A percentile compares a stretch with the other conserved stretches of the same genome.
phyloP scores from a whole-genome alignment of 2,888 invertebrate species.

The Hirtodrosophila trivittata region DNA sequence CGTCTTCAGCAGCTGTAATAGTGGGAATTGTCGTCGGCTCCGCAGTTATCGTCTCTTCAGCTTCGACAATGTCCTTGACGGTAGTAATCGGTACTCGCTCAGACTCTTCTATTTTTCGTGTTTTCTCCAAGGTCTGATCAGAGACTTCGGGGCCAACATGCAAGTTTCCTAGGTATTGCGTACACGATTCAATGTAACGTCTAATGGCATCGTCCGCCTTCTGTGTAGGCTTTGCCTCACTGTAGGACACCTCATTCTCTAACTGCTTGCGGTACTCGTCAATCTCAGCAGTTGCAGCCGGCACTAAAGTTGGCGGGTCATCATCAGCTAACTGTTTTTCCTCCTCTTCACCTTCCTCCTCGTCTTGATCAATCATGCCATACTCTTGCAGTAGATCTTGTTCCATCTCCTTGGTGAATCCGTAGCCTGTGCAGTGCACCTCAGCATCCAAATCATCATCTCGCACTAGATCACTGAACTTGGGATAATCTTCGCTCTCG shows the following conservation, averaged over 20 bases:
- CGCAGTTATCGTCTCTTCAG: not conserved
- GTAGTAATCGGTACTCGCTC: not conserved
- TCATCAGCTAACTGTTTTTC: conserved; percentile 75
- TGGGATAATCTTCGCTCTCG: conserved; percentile 92
- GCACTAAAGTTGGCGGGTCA: conserved; percentile 58
- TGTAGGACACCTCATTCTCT: conserved; percentile 83
- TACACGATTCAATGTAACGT: conserved; percentile 83
- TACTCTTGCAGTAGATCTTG: conserved; percentile 88
- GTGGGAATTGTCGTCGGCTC: not conserved
- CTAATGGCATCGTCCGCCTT: conserved; percentile 83
- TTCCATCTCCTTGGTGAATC: conserved; percentile 92
- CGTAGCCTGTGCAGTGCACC: conserved; percentile 96
- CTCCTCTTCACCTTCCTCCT: conserved; percentile 62
- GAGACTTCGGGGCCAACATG: conserved; percentile 60
- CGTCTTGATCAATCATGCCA: conserved; percentile 84
- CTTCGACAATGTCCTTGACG: not conserved
- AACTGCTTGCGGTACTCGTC: conserved; percentile 81
- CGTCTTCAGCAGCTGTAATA: conserved; percentile 30
- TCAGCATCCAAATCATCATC: conserved; percentile 94
- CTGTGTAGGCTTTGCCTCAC: conserved; percentile 83
- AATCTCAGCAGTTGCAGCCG: conserved; percentile 77
- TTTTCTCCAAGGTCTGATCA: conserved; percentile 33
- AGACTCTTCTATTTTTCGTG: conserved; percentile 12
- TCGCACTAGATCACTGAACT: conserved; percentile 90
- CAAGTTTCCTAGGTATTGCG: conserved; percentile 79